phyloP scores from a whole-genome alignment of 2,113 vertebrate genomes.

The Phaetusa simplex region DNA sequence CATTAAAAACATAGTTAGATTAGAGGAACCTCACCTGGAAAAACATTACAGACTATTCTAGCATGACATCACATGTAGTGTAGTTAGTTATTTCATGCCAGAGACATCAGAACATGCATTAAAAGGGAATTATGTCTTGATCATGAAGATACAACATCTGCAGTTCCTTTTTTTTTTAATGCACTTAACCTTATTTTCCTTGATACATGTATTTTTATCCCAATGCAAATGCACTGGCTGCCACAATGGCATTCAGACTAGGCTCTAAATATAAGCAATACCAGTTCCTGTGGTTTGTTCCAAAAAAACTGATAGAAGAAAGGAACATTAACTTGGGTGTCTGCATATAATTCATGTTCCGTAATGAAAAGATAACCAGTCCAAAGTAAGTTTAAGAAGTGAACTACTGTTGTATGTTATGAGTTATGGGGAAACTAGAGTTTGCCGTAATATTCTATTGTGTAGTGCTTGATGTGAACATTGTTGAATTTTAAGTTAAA shows the following conservation, averaged over 20 bases:
- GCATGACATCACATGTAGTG: not conserved
- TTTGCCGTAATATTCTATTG: not conserved
- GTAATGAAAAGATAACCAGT: not conserved
- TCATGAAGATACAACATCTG: not conserved
- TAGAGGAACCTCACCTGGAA: not conserved
- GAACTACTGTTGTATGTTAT: not conserved
- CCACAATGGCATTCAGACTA: not conserved
- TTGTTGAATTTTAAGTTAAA: slow-evolving; percentile 11
- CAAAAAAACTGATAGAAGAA: not conserved
- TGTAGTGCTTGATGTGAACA: not conserved
- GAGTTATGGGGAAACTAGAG: not conserved
- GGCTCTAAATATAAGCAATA: not conserved
- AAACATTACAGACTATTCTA: not conserved
- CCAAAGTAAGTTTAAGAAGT: not conserved
- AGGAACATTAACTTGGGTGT: not conserved
- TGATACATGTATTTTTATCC: not conserved
- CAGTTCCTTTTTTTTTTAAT: not conserved
- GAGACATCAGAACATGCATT: not conserved
- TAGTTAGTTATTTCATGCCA: not conserved
- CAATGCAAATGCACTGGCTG: not conserved
- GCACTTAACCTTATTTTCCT: not conserved
- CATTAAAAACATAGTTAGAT: not conserved
- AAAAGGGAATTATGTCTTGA: not conserved
- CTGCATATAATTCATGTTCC: not conserved
- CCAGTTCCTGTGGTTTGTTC: not conserved